These are phyloP conservation scores for Drosophila multiciliata DNA, from an alignment of 2,888 invertebrate genomes.

Conservation along the genomic window DNA sequence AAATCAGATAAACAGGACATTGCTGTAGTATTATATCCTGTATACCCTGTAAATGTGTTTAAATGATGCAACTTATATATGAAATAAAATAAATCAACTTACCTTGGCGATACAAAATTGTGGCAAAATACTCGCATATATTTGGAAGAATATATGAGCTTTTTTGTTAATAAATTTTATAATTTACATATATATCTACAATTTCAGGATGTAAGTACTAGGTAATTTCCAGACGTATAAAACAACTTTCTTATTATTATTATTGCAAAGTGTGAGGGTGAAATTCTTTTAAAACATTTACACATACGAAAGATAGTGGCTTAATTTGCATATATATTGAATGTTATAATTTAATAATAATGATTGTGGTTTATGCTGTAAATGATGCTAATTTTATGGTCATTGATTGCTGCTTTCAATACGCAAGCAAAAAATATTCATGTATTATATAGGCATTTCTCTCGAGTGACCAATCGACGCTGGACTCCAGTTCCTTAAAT, in stretches of 20 bases:
- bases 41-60: background rate
- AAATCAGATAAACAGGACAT: slow-evolving; percentile 13
- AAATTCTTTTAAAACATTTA: background rate
- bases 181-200: background rate
- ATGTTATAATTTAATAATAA: background rate
- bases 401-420: background rate
- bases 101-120: too few relatives aligned
- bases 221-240: background rate
- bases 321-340: background rate
- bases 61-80: background rate
- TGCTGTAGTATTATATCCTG: slow-evolving; percentile 3
- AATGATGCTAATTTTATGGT: background rate
- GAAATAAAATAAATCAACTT: too few relatives aligned
- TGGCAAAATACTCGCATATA: background rate
- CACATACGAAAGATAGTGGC: background rate
- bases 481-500: too few relatives aligned
- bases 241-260: background rate
- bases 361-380: background rate
- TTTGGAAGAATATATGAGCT: background rate
- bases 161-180: background rate
- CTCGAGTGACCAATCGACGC: too few relatives aligned
- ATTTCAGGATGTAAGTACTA: background rate
- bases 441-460: background rate
- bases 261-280: background rate
- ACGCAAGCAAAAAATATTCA: background rate